phyloP scores from a whole-genome alignment of 2,113 vertebrate genomes.

The Hyla sarda region DNA sequence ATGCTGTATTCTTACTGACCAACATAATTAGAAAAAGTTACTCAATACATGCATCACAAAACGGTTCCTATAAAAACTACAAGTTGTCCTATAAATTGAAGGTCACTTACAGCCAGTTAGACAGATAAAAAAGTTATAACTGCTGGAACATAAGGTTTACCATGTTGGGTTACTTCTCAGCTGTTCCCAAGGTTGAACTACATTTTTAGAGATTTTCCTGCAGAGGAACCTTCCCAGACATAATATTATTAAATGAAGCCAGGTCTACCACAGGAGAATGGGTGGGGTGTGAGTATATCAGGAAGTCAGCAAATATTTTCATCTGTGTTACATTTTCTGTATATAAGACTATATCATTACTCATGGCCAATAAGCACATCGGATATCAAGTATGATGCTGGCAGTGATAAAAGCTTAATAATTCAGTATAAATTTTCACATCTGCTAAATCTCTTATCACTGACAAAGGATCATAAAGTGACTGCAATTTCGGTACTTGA shows the following conservation, averaged over 20 bases:
- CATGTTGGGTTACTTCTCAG: background rate
- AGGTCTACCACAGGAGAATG: slow-evolving; percentile 28
- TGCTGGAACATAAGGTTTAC: background rate
- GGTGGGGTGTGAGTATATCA: slow-evolving; percentile 20
- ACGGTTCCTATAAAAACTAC: too few relatives aligned
- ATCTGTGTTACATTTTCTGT: slow-evolving; percentile 23
- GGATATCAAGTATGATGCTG: background rate
- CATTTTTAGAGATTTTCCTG: slow-evolving; percentile 3
- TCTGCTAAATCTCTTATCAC: background rate
- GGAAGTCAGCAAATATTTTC: slow-evolving; percentile 33
- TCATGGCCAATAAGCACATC: background rate
- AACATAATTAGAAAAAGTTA: too few relatives aligned
- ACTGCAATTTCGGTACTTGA: background rate
- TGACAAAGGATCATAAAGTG: background rate
- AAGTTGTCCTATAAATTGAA: too few relatives aligned
- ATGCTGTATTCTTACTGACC: too few relatives aligned
- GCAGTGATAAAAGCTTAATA: background rate
- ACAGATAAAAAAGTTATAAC: background rate
- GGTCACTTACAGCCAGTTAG: too few relatives aligned
- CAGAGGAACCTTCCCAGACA: slow-evolving; percentile 26
- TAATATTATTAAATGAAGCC: slow-evolving; percentile 2
- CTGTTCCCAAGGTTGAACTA: background rate
- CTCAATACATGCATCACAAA: too few relatives aligned
- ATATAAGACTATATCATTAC: slow-evolving; percentile 14
- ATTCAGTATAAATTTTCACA: background rate